Conservation (phyloP, 2,888 invertebrate genomes). For the Microctonus hyperodae region DNA sequence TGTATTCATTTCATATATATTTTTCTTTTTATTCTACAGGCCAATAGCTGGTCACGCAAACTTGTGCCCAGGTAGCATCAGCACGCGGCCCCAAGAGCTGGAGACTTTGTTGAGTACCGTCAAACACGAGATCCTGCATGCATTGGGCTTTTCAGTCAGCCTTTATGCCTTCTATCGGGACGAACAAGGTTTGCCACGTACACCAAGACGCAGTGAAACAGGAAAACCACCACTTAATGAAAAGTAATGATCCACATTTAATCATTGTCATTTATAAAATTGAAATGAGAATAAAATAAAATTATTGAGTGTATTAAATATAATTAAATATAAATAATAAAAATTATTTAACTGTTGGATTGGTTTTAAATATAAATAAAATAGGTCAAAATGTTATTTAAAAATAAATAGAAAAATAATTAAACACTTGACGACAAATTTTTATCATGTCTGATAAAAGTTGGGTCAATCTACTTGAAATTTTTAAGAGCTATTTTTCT, state of each 20-base stretch:
- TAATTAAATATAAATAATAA: too few species aligned
- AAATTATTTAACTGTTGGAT: too few species aligned
- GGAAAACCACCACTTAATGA: constrained; percentile 90
- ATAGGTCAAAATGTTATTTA: too few species aligned
- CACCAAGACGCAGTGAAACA: constrained; percentile 79
- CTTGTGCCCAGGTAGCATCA: constrained; percentile 94
- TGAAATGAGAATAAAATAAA: too few species aligned
- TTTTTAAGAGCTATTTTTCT: too few species aligned
- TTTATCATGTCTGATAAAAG: too few species aligned
- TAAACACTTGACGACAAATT: too few species aligned
- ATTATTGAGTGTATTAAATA: too few species aligned
- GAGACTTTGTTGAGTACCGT: constrained; percentile 93
- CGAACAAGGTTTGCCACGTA: constrained; percentile 85
- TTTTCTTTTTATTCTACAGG: constrained; percentile 64
- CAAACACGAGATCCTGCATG: constrained; percentile 98
- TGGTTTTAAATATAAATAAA: too few species aligned
- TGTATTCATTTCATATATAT: background rate
- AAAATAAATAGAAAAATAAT: too few species aligned
- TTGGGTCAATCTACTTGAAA: too few species aligned
- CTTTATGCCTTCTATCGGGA: constrained; percentile 97
- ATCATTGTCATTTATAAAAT: background rate
- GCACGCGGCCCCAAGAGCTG: constrained; percentile 88
- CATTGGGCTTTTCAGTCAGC: constrained; percentile 95
- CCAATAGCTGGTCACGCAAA: constrained; percentile 99
- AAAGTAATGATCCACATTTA: constrained; percentile 69